Evolutionary conservation across 2,113 vertebrate species (phyloP).

Genomic region (Rutilus rutilus): DNA sequence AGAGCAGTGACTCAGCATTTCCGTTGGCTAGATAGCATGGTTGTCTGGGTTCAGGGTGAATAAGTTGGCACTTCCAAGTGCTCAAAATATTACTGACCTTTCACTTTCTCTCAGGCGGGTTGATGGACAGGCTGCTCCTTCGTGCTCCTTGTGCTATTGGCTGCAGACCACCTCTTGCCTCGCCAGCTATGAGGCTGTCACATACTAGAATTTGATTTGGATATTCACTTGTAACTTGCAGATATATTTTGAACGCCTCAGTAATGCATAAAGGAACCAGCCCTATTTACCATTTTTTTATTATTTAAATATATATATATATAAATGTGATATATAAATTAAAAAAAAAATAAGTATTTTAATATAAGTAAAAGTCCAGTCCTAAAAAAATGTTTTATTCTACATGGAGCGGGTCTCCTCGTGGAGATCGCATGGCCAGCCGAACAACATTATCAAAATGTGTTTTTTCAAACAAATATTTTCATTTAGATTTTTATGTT

Average conservation of each 20-base stretch:
- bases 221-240: neutral
- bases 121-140: constrained; percentile 21
- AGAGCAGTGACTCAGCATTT: constrained; percentile 56
- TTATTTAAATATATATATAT: too few relatives aligned
- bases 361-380: too few relatives aligned
- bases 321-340: too few relatives aligned
- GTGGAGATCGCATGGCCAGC: too few relatives aligned
- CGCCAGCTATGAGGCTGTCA: neutral
- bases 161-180: neutral
- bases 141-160: neutral
- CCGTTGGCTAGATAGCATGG: constrained; percentile 1
- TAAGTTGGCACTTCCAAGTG: constrained; percentile 13
- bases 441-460: too few relatives aligned
- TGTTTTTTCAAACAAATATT: neutral
- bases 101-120: constrained; percentile 55
- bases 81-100: constrained; percentile 19
- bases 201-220: neutral
- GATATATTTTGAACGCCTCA: neutral
- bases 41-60: constrained; percentile 32
- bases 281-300: too few relatives aligned
- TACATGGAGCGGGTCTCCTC: too few relatives aligned
- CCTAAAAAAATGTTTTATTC: too few relatives aligned
- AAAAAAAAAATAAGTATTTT: too few relatives aligned
- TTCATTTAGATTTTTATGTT: neutral
- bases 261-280: neutral